Percentiles rank a stretch among this genome's conserved stretches.
Conservation (phyloP, 2,113 vertebrate genomes). For the Nannobrachium achirus region DNA sequence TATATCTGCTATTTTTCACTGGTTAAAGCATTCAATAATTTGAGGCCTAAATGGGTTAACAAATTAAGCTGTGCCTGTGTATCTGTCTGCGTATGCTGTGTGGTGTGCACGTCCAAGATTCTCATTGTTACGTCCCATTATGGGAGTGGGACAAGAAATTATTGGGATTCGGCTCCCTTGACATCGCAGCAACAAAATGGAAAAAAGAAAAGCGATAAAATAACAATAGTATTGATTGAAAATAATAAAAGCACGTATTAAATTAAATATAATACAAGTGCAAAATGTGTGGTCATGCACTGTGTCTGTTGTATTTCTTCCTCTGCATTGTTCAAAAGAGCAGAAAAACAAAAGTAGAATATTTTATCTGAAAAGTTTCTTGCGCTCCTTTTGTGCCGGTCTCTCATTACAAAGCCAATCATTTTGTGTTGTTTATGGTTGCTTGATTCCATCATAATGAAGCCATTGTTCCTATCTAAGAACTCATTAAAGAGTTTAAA, state of each 20-base stretch:
- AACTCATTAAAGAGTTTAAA: slow-evolving; percentile 75
- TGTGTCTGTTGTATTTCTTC: slow-evolving; percentile 20
- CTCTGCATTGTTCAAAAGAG: too few species aligned
- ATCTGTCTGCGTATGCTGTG: slow-evolving; percentile 39
- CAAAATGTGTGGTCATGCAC: not conserved
- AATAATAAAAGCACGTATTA: too few species aligned
- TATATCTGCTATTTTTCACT: too few species aligned
- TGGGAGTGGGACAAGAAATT: too few species aligned
- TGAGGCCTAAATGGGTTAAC: too few species aligned
- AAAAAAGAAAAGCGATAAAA: too few species aligned
- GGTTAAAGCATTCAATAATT: too few species aligned
- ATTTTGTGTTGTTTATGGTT: slow-evolving; percentile 63
- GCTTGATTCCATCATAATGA: slow-evolving; percentile 70
- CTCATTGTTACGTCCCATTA: too few species aligned
- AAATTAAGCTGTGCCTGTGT: too few species aligned
- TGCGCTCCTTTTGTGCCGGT: slow-evolving; percentile 50
- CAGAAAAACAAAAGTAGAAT: slow-evolving; percentile 41
- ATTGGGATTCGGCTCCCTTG: too few species aligned
- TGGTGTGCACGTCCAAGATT: not conserved
- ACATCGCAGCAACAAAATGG: too few species aligned
- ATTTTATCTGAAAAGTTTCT: slow-evolving; percentile 41
- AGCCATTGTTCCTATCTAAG: slow-evolving; percentile 55
- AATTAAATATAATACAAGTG: not conserved
- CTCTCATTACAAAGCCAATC: slow-evolving; percentile 71
- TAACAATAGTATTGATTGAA: too few species aligned